Evolutionary conservation across 2,113 vertebrate species (phyloP).

Genomic region (Globicephala melas): DNA sequence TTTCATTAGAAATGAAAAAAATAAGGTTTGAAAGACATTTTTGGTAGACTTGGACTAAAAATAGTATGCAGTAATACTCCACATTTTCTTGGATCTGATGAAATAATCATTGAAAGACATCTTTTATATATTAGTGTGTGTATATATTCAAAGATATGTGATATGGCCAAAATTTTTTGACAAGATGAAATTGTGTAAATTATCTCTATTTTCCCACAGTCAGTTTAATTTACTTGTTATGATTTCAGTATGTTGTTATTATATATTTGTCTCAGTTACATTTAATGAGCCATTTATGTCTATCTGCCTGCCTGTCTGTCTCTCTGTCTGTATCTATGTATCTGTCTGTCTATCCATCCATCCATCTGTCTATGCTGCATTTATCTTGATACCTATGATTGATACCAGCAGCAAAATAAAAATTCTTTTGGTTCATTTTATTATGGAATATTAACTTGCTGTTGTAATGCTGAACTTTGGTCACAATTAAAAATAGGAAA

Average conservation of each 20-base stretch:
- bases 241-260: not conserved
- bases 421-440: not conserved
- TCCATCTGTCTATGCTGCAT: not conserved
- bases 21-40: not conserved
- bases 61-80: not conserved
- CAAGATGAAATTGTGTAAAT: not conserved
- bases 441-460: constrained; percentile 26
- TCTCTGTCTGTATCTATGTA: not conserved
- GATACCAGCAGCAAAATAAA: not conserved
- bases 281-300: not conserved
- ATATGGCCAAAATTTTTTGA: not conserved
- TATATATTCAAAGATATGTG: not conserved
- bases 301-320: not conserved
- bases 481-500: constrained; percentile 34
- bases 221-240: not conserved
- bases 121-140: not conserved
- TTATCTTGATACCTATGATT: constrained; percentile 28
- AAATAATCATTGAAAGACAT: not conserved
- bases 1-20: not conserved
- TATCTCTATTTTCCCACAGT: not conserved
- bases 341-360: not conserved
- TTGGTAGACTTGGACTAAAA: not conserved
- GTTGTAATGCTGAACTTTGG: not conserved
- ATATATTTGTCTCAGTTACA: not conserved
- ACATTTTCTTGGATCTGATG: not conserved